Evolutionary conservation across 2,888 invertebrate genomes (phyloP).

Genomic region (Glyphotaelius pellucidus): DNA sequence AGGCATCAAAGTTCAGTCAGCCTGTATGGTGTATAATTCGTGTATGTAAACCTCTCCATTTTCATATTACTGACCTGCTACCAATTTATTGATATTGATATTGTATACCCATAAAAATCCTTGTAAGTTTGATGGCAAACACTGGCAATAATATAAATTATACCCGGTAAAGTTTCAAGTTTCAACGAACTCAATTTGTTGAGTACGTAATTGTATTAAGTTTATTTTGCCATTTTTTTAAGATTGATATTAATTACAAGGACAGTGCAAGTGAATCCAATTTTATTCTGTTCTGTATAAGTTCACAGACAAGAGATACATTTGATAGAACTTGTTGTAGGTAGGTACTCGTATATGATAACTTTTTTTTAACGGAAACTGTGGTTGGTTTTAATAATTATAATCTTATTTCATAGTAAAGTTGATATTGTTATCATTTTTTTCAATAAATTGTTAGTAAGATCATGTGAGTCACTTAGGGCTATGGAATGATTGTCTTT

Average conservation of each 20-base stretch:
- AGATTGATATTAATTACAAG: background rate
- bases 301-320: background rate
- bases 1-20: background rate
- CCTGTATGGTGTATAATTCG: background rate
- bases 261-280: background rate
- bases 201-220: too few species aligned
- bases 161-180: background rate
- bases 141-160: background rate
- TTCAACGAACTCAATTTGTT: background rate
- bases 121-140: background rate
- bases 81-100: background rate
- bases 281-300: background rate
- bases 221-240: too few species aligned
- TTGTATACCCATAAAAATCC: background rate
- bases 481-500: background rate
- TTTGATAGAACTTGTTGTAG: background rate
- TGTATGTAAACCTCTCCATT: background rate
- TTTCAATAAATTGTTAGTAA: background rate
- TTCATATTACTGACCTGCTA: background rate
- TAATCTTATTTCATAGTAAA: background rate
- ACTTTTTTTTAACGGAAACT: background rate
- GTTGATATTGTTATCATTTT: background rate
- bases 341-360: background rate
- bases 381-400: background rate
- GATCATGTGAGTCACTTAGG: background rate